Base-by-base conservation (phyloP, 1,140 invertebrate genomes). In the Condylostylus longicornis region DNA sequence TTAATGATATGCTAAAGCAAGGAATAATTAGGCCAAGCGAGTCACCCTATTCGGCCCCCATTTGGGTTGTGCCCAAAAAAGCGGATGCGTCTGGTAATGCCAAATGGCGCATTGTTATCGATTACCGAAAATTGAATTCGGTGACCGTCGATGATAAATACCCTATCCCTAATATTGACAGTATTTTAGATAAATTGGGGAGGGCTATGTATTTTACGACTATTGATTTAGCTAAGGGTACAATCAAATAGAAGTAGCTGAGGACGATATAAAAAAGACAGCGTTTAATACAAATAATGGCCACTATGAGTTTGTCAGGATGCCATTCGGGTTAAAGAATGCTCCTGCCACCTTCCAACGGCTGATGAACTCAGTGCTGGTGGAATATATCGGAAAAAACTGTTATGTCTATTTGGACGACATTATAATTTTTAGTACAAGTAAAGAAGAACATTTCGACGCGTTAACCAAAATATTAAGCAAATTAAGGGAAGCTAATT, bases 231-330 rank as follows among this genome's bases (percentile, higher is more conserved):
- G 46, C 44, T 0, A 53, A 47, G 68, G 69, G 1, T 72, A 64
- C 46, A 64, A 63, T 54, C 67, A 74, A 48, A 54, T 72, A n/a
- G 22, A 41, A 41, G 46, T 69, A 6, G 46, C 50, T 5, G 33
- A 44, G 30, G 34, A 46, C 5, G 51, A 63, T 41, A 47, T 42
- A 18, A 33, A 51, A 1, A 67, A 68, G 49, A 70, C 68, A 2
- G 65, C 63, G 6, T 68, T 69, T 40, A 48, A 46, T 19, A 55
- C 53, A 1, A 42, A 45, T 13, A 37, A 33, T 15, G 51, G 45
- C 1, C 46, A 46, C 19, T 49, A 33, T 34, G 40, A 46, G 18
- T 54, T 42, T 32, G 40, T 28, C 9, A 30, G 42, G 2, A 45
- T 53, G 43, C 59, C 61, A 13, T 60, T 58, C 45, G 62, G 58